Conservation (phyloP, 2,888 invertebrate genomes). For the Aphodius granarius region DNA sequence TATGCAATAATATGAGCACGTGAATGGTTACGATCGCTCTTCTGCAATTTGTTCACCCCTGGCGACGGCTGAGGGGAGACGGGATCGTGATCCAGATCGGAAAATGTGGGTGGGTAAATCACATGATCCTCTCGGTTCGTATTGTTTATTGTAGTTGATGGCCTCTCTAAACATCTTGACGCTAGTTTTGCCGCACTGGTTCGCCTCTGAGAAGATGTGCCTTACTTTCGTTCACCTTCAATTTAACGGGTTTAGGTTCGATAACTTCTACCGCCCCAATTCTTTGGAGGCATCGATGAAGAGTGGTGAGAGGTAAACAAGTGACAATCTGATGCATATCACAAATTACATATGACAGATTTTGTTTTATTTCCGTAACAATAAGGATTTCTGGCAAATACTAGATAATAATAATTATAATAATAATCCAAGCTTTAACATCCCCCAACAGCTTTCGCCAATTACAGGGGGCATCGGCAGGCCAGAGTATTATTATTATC, state of each 20-base stretch:
- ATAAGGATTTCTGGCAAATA: too few species aligned
- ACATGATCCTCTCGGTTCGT: not conserved
- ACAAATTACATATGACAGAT: too few species aligned
- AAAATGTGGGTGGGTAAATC: not conserved
- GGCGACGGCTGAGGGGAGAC: not conserved
- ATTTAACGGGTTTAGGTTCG: not conserved
- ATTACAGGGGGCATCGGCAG: too few species aligned
- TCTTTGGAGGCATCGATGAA: not conserved
- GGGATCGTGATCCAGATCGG: not conserved
- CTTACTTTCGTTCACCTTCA: constrained; percentile 14
- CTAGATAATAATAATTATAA: too few species aligned
- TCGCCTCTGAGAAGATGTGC: constrained; percentile 5
- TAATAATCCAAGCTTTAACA: too few species aligned
- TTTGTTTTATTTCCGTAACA: too few species aligned
- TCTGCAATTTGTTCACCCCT: not conserved
- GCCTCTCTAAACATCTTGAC: not conserved
- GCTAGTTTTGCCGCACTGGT: not conserved
- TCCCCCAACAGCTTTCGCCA: too few species aligned
- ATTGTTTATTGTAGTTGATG: not conserved
- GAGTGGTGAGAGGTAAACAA: not conserved
- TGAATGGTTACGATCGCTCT: not conserved
- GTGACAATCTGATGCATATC: not conserved
- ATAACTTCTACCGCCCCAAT: not conserved
- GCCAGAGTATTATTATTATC: too few species aligned
- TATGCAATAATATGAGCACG: not conserved